These are phyloP conservation scores for Euplagia quadripunctaria DNA, from an alignment of 2,888 invertebrate genomes.

Conservation along the genomic window DNA sequence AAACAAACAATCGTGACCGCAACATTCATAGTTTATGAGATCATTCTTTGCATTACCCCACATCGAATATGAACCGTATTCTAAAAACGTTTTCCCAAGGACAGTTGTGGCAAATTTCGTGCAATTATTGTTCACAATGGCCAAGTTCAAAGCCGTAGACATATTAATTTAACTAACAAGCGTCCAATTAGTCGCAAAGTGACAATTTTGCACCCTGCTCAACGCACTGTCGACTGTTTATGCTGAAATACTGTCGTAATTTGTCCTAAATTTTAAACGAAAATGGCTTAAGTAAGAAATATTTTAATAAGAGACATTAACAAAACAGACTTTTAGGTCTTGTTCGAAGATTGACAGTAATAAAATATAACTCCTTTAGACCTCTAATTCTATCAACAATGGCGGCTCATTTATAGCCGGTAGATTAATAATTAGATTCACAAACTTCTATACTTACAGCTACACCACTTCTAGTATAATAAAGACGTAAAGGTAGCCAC, in stretches of 20 bases:
- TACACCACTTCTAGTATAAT: too few species aligned
- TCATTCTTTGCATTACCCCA: neutral
- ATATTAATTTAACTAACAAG: slow-evolving; percentile 40
- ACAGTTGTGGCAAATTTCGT: slow-evolving; percentile 19
- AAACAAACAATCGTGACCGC: too few species aligned
- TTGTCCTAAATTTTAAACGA: neutral
- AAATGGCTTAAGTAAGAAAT: too few species aligned
- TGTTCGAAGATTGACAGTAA: too few species aligned
- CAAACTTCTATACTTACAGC: too few species aligned
- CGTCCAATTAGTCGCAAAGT: slow-evolving; percentile 42
- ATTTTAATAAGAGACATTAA: neutral
- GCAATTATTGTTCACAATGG: slow-evolving; percentile 26
- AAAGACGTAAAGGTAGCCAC: too few species aligned
- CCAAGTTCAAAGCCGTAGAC: slow-evolving; percentile 43
- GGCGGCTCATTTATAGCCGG: too few species aligned
- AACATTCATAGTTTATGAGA: too few species aligned
- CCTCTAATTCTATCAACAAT: too few species aligned
- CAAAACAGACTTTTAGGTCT: neutral
- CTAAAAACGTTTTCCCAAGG: slow-evolving; percentile 1
- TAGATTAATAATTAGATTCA: too few species aligned
- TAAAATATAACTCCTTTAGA: too few species aligned
- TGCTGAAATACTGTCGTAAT: slow-evolving; percentile 8
- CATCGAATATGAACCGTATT: slow-evolving; percentile 2
- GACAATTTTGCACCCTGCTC: slow-evolving; percentile 33
- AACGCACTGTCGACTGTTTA: slow-evolving; percentile 7